Evolutionary conservation across 2,888 invertebrate species (phyloP).

Genomic region (Ophion costatus): DNA sequence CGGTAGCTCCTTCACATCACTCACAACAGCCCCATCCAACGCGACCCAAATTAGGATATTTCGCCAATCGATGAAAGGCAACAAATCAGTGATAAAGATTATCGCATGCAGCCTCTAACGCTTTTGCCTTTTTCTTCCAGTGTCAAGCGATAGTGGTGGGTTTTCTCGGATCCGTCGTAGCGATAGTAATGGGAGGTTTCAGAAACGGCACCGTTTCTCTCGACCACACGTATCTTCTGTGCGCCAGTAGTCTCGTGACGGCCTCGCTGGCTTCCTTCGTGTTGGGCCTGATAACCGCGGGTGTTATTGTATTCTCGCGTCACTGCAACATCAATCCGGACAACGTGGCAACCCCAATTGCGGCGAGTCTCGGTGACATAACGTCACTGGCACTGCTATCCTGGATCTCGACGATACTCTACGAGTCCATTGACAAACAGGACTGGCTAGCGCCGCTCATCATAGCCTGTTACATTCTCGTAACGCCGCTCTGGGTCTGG

Average conservation of each 20-base stretch:
- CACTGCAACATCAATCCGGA: constrained; percentile 90
- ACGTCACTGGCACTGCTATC: constrained; percentile 88
- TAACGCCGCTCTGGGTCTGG: constrained; percentile 90
- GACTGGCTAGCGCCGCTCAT: constrained; percentile 88
- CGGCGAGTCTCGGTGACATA: constrained; percentile 92
- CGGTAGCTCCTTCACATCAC: not conserved
- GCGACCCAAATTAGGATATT: not conserved
- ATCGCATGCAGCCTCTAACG: not conserved
- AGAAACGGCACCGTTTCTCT: constrained; percentile 87
- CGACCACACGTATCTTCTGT: constrained; percentile 89
- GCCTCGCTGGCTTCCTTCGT: constrained; percentile 91
- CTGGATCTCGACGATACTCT: constrained; percentile 86
- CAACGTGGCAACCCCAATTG: constrained; percentile 92
- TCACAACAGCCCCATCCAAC: too few relatives aligned
- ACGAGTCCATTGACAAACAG: constrained; percentile 86
- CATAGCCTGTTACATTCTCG: constrained; percentile 86
- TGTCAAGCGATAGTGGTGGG: constrained; percentile 90
- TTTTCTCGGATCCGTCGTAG: constrained; percentile 89
- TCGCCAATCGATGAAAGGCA: not conserved
- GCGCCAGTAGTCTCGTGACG: constrained; percentile 90
- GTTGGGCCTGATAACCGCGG: constrained; percentile 89
- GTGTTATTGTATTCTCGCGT: constrained; percentile 89
- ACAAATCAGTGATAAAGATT: not conserved
- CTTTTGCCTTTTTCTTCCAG: constrained; percentile 78
- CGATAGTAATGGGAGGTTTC: constrained; percentile 88